Evolutionary conservation across 2,888 invertebrate species (phyloP).

Genomic region (Rambutsinella grinnellia): DNA sequence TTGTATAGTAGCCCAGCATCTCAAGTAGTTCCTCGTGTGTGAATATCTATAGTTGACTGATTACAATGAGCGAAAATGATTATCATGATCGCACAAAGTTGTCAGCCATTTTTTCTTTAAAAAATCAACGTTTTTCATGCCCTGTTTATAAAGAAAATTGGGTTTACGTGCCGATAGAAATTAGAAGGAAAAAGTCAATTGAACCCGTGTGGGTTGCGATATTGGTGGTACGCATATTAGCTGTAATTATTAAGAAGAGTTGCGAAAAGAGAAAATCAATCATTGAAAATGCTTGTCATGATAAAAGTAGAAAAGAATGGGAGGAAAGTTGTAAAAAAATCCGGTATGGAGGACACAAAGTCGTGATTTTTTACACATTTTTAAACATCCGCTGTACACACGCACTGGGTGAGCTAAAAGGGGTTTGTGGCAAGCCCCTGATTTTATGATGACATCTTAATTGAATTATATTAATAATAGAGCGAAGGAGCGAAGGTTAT

Average conservation of each 20-base stretch:
- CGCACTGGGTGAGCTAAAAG: conserved; percentile 7
- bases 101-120: conserved; percentile 2
- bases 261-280: conserved; percentile 29
- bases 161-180: conserved; percentile 34
- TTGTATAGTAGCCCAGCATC: too few relatives aligned
- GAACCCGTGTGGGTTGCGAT: neutral
- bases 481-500: too few relatives aligned
- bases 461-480: conserved; percentile 16
- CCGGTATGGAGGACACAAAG: conserved; percentile 32
- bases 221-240: neutral
- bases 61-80: conserved; percentile 5
- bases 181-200: neutral
- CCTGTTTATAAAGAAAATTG: conserved; percentile 31
- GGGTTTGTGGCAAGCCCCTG: conserved; percentile 18
- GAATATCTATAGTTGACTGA: neutral
- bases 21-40: neutral
- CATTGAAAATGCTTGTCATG: neutral
- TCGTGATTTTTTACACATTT: neutral
- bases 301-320: neutral
- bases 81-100: conserved; percentile 12
- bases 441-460: conserved; percentile 39
- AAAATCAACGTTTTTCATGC: conserved; percentile 18
- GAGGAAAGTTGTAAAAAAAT: conserved; percentile 4
- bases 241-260: neutral
- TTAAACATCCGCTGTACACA: neutral